phyloP scores from a whole-genome alignment of 2,797 vertebrate species.

The Cetoscarus ocellatus region DNA sequence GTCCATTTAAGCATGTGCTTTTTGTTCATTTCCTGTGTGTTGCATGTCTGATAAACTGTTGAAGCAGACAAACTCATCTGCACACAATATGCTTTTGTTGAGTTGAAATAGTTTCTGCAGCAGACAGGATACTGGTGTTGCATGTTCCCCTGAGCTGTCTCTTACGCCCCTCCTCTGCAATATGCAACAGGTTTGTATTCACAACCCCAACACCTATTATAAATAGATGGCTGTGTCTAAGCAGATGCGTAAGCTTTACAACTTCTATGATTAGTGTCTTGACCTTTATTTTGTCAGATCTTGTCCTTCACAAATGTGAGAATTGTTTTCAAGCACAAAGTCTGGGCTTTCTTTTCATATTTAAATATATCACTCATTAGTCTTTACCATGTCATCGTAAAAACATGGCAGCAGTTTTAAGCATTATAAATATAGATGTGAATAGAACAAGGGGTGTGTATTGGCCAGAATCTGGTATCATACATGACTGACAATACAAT shows the following conservation, averaged over 20 bases:
- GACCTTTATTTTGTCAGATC: too few relatives aligned
- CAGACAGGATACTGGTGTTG: constrained; percentile 5
- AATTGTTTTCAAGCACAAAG: too few relatives aligned
- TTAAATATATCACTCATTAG: too few relatives aligned
- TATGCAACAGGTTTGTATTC: not conserved
- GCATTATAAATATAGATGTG: too few relatives aligned
- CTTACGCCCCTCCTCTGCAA: constrained; percentile 12
- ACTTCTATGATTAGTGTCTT: not conserved
- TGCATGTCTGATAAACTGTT: constrained; percentile 3
- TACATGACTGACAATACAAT: too few relatives aligned
- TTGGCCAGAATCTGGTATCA: too few relatives aligned
- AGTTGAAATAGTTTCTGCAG: constrained; percentile 16
- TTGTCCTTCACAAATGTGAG: too few relatives aligned
- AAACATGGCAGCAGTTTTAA: too few relatives aligned
- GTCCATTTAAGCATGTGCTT: not conserved
- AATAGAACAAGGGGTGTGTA: too few relatives aligned
- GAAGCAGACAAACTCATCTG: not conserved
- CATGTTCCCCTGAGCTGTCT: constrained; percentile 8
- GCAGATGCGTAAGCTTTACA: not conserved
- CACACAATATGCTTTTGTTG: not conserved
- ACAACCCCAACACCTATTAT: not conserved
- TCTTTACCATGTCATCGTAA: too few relatives aligned
- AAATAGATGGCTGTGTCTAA: constrained; percentile 2
- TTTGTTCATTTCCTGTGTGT: constrained; percentile 14
- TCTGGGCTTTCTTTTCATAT: too few relatives aligned